Evolutionary conservation across 2,888 invertebrate genomes (phyloP), one percentile per base, ranked within the genome.

Genomic region (Drosophila setosimentum): DNA sequence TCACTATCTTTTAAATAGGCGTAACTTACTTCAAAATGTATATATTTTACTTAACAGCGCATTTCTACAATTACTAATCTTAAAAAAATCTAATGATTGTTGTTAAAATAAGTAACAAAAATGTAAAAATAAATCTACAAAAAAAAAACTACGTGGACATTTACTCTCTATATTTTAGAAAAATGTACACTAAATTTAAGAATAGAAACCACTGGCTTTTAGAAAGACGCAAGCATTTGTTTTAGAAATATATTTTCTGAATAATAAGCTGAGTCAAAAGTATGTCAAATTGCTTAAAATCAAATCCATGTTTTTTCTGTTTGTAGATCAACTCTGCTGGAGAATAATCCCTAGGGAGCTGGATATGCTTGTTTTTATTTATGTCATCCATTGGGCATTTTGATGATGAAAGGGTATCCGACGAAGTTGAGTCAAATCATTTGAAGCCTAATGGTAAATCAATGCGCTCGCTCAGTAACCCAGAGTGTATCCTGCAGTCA

Each of bases 371-470:
- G n/a, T 11, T 16, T 21, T 57, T 16, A 30, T 27, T 8, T 10
- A 10, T 45, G 45, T 16, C 18, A 33, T 27, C 10, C 11, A 27
- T 45, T 24, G 4, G 2, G 3, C 21, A 45, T 16, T 24, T 24
- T 16, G 4, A 37, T 35, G 33, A 29, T 27, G 18, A 40, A 32
- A 62, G 55, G 16, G 42, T 62, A 42, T 55, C 21, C 0, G 8
- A 29, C 2, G 0, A 49, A 35, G 42, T 51, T 30, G 35, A 29
- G 40, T 45, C 33, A 77, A 88, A 83, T 87, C 83, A 88, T 86
- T 88, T 83, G 62, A 60, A 59, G 68, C 76, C 65, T 86, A 89
- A 89, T 89, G 82, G 87, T 68, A 89, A 86, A 86, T 89, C 85
- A 89, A 89, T 85, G 80, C 37, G 60, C 62, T 54, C 49, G 73